Base-by-base conservation (phyloP, 2,888 invertebrate species). In the Synergus gifuensis region DNA sequence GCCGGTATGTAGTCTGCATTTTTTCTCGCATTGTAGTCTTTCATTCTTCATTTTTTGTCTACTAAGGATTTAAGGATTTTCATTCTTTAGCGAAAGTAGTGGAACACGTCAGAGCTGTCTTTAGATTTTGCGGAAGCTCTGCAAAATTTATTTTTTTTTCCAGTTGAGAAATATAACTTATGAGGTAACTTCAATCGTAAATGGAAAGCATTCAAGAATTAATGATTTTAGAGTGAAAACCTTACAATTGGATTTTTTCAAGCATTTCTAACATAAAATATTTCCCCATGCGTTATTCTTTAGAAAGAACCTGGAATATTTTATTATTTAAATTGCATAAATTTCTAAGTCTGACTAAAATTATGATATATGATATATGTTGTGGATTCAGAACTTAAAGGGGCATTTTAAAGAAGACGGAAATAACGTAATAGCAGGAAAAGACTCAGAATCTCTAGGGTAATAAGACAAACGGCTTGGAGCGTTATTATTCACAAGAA, bases 401-500 rank as follows among this genome's bases (percentile, higher is more conserved):
- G 73, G 54, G 49, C n/a, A 73, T 73, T 54, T 40, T 16, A 16
- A 73, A 73, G 36, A 54, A 58, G 73, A 18, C n/a, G 73, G 73
- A 73, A 73, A 73, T 73, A 54, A 54, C 73, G 54, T 73, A 73
- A 73, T 73, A 73, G n/a, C 73, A 73, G 73, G 73, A 73, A 58
- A 40, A 73, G 40, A 54, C 54, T n/a, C 9, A 54, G 54, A 73
- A 73, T 73, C 73, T 73, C 73, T 73, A 73, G 73, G 49, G 54
- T n/a, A 73, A 73, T 73, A 73, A 73, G 73, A 73, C 54, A 73
- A 73, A 54, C 36, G 73, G 36, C 73, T 73, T 36, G n/a, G 54
- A 54, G 73, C 73, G 73, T 73, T 58, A 73, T 73, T 73, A 73
- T 73, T 73, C 54, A 73, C 54, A 73, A 73, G 73, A 73, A 73